These are phyloP conservation scores for Alviniconcha strummeri DNA, from an alignment of 2,888 invertebrate genomes.

Conservation along the genomic window DNA sequence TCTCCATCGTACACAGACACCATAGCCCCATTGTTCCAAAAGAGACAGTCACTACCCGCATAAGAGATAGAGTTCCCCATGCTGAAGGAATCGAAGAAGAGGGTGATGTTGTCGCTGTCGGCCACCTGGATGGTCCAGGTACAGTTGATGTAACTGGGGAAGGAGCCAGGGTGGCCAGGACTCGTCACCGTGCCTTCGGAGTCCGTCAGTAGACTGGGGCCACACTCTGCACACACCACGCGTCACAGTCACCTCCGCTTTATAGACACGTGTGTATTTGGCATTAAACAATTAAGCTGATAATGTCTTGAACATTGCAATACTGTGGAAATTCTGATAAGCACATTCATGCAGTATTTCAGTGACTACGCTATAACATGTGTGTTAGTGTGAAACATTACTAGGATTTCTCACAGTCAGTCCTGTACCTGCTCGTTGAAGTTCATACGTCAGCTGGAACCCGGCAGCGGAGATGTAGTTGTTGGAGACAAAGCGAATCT, in stretches of 20 bases:
- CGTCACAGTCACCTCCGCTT: too few species aligned
- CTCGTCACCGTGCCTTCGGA: background rate
- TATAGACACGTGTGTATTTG: too few species aligned
- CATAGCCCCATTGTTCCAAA: background rate
- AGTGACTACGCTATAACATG: too few species aligned
- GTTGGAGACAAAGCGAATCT: background rate
- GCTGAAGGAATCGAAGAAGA: background rate
- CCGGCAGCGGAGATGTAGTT: background rate
- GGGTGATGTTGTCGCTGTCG: background rate
- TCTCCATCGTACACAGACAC: background rate
- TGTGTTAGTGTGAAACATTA: too few species aligned
- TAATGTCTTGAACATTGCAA: too few species aligned
- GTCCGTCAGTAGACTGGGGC: background rate
- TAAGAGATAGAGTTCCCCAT: background rate
- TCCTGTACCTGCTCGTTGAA: background rate
- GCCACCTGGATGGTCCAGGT: constrained; percentile 11
- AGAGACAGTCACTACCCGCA: too few species aligned
- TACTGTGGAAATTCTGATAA: too few species aligned
- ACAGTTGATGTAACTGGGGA: background rate
- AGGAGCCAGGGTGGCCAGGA: background rate
- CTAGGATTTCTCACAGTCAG: too few species aligned
- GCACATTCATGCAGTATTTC: too few species aligned
- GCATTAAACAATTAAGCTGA: too few species aligned
- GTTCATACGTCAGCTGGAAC: background rate
- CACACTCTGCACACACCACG: background rate